Conservation (phyloP, 2,113 vertebrate species). For the Pterocles burchelli region DNA sequence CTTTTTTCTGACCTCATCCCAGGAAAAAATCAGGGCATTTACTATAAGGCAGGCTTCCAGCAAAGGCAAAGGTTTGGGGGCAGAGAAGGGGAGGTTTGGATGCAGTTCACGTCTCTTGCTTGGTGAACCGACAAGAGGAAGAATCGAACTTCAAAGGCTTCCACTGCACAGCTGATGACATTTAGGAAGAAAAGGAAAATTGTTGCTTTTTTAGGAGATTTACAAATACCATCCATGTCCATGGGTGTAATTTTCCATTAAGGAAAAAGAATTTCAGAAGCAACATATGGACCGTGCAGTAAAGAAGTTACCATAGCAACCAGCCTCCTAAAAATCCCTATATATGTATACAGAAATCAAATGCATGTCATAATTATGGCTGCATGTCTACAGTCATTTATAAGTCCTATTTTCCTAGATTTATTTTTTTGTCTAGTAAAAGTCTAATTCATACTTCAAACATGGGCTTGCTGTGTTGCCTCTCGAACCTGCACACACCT, state of each 20-base stretch:
- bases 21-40: background rate
- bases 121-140: background rate
- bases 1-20: background rate
- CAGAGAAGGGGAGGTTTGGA: background rate
- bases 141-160: constrained; percentile 61
- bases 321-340: constrained; percentile 24
- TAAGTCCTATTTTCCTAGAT: background rate
- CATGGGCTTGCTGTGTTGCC: background rate
- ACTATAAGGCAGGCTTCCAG: background rate
- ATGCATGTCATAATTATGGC: constrained; percentile 15
- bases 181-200: constrained; percentile 47
- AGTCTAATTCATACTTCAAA: constrained; percentile 2
- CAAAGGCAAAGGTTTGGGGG: background rate
- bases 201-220: constrained; percentile 23
- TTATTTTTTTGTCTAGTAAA: background rate
- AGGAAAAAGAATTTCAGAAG: constrained; percentile 27
- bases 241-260: constrained; percentile 63
- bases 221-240: constrained; percentile 59
- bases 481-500: background rate
- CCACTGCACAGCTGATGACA: constrained; percentile 45
- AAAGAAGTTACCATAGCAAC: constrained; percentile 65
- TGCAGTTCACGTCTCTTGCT: constrained; percentile 10
- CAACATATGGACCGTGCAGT: constrained; percentile 60
- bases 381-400: background rate
- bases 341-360: constrained; percentile 10